A percentile compares a stretch with the other conserved stretches of the same genome.
Evolutionary conservation across 2,888 invertebrate species (phyloP).

Genomic region (Autographa gamma): DNA sequence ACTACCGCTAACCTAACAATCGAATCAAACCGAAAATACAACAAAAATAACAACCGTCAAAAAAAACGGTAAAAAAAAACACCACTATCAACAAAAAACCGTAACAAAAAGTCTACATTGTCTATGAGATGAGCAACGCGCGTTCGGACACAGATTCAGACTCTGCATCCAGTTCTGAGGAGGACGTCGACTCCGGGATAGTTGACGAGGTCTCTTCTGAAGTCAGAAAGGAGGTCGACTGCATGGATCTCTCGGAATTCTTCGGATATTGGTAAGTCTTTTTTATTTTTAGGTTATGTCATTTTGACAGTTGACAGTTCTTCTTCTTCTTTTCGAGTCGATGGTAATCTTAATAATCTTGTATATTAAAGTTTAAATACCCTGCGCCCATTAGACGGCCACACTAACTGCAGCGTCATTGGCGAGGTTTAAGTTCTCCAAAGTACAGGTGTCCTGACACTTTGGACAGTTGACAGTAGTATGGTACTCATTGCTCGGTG

Average conservation of each 20-base stretch:
- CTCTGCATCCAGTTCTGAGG: slow-evolving; percentile 75
- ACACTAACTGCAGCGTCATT: too few species aligned
- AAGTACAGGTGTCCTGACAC: too few species aligned
- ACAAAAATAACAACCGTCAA: not conserved
- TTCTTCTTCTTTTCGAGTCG: too few species aligned
- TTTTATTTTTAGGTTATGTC: not conserved
- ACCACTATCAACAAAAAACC: slow-evolving; percentile 20
- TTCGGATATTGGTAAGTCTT: slow-evolving; percentile 82
- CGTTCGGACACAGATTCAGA: slow-evolving; percentile 69
- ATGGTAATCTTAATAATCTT: too few species aligned
- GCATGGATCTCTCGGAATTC: slow-evolving; percentile 84
- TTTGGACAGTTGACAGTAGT: too few species aligned
- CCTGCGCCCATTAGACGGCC: too few species aligned
- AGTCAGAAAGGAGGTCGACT: slow-evolving; percentile 70
- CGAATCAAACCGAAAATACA: not conserved
- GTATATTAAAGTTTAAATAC: too few species aligned
- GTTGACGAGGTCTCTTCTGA: slow-evolving; percentile 72
- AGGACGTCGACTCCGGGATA: slow-evolving; percentile 84
- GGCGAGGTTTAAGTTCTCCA: too few species aligned
- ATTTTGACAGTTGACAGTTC: too few species aligned
- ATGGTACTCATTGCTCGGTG: too few species aligned
- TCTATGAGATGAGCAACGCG: slow-evolving; percentile 69
- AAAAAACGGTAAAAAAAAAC: slow-evolving; percentile 25
- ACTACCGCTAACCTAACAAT: not conserved
- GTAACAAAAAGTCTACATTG: slow-evolving; percentile 19